Conservation (phyloP, 2,888 invertebrate species). For the Thyatira batis region DNA sequence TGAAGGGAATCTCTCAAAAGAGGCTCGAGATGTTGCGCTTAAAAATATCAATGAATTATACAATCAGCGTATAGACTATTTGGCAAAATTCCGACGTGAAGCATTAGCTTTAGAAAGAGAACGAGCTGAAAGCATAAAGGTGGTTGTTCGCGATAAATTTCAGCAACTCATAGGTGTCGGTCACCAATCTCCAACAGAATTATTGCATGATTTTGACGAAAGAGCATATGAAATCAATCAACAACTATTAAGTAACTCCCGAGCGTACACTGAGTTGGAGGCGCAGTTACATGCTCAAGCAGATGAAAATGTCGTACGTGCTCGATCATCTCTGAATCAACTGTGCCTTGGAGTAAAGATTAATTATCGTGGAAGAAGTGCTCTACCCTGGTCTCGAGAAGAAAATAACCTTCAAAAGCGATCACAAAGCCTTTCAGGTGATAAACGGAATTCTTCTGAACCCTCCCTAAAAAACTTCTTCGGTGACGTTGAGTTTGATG, state of each 20-base stretch:
- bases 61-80: constrained; percentile 38
- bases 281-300: constrained; percentile 51
- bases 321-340: constrained; percentile 56
- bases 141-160: constrained; percentile 56
- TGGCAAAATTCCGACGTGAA: constrained; percentile 49
- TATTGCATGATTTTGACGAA: constrained; percentile 65
- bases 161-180: constrained; percentile 53
- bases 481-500: constrained; percentile 39
- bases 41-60: constrained; percentile 39
- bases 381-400: constrained; percentile 31
- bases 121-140: constrained; percentile 54
- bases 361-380: constrained; percentile 31
- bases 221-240: constrained; percentile 65
- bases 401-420: constrained; percentile 21
- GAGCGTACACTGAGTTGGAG: constrained; percentile 60
- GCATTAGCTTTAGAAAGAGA: constrained; percentile 53
- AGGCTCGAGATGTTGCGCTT: constrained; percentile 38
- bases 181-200: constrained; percentile 51
- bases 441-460: constrained; percentile 12
- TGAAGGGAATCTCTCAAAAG: constrained; percentile 19
- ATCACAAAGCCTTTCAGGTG: constrained; percentile 21
- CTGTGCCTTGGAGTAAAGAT: constrained; percentile 42
- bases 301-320: constrained; percentile 41
- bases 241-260: constrained; percentile 62
- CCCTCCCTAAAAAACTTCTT: constrained; percentile 24